These are phyloP conservation scores for Drosophila littoralis DNA, from an alignment of 1,140 invertebrate genomes.

Conservation along the genomic window DNA sequence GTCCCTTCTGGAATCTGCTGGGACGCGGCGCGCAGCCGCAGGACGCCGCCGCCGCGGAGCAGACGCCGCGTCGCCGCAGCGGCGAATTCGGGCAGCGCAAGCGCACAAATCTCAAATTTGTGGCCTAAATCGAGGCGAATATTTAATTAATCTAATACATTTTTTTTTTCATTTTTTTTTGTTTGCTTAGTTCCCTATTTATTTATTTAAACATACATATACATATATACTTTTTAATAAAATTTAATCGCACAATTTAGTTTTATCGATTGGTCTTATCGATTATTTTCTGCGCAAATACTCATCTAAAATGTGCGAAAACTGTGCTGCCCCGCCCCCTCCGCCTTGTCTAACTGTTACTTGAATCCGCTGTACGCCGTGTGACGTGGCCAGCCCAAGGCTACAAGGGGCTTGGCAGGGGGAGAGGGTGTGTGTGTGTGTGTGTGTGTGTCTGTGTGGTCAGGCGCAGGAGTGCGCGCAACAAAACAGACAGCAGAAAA, in stretches of 20 bases:
- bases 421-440: neutral
- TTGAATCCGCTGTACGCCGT: conserved; percentile 4
- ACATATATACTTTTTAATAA: conserved; percentile 29
- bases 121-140: conserved; percentile 34
- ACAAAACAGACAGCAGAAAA: neutral
- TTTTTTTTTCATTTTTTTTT: conserved; percentile 27
- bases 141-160: neutral
- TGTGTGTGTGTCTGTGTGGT: conserved; percentile 1
- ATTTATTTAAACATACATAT: conserved; percentile 53
- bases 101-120: conserved; percentile 64
- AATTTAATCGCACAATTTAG: conserved; percentile 22
- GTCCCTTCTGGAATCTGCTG: conserved; percentile 79
- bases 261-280: conserved; percentile 30
- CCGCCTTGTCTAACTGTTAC: conserved; percentile 25
- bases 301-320: conserved; percentile 39
- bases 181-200: conserved; percentile 49
- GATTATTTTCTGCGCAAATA: conserved; percentile 30
- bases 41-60: conserved; percentile 21
- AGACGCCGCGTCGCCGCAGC: conserved; percentile 45
- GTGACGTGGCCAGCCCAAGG: conserved; percentile 23
- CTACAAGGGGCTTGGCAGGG: neutral
- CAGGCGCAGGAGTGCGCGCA: conserved; percentile 11
- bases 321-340: neutral
- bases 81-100: conserved; percentile 69
- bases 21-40: conserved; percentile 50